These are phyloP conservation scores for Cerceris rybyensis DNA, from an alignment of 2,888 invertebrate species.

Conservation along the genomic window DNA sequence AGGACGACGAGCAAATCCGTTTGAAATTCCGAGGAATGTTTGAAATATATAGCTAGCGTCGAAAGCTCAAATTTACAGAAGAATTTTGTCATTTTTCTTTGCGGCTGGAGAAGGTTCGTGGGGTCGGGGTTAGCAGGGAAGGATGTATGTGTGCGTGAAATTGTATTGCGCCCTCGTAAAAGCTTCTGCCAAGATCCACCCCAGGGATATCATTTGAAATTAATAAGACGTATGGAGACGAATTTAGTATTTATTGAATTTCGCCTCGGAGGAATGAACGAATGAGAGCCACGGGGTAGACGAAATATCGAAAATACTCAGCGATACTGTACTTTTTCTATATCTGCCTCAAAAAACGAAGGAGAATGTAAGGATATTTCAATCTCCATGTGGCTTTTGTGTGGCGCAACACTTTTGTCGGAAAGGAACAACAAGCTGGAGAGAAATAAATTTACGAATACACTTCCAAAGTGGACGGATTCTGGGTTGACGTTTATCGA, in stretches of 20 bases:
- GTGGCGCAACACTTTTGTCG: not conserved
- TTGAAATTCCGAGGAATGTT: not conserved
- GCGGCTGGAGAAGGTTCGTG: too few relatives aligned
- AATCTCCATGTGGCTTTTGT: not conserved
- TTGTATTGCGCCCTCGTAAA: not conserved
- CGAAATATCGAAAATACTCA: not conserved
- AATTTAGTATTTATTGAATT: conserved; percentile 16
- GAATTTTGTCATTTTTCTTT: not conserved
- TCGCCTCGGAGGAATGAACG: conserved; percentile 1
- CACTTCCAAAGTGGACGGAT: too few relatives aligned
- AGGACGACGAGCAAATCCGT: too few relatives aligned
- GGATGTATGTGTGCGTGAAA: not conserved
- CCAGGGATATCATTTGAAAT: conserved; percentile 9
- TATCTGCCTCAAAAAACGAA: not conserved
- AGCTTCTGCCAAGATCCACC: not conserved
- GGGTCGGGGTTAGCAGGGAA: too few relatives aligned
- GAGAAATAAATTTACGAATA: not conserved
- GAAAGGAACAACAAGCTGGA: not conserved
- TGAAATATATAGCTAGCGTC: too few relatives aligned
- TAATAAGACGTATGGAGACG: not conserved
- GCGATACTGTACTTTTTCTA: not conserved
- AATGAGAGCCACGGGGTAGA: not conserved
- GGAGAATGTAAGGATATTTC: not conserved
- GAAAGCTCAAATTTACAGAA: too few relatives aligned
- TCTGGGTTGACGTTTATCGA: too few relatives aligned